These are phyloP conservation scores for Chamaea fasciata DNA, from an alignment of 2,113 vertebrate species.

Conservation along the genomic window DNA sequence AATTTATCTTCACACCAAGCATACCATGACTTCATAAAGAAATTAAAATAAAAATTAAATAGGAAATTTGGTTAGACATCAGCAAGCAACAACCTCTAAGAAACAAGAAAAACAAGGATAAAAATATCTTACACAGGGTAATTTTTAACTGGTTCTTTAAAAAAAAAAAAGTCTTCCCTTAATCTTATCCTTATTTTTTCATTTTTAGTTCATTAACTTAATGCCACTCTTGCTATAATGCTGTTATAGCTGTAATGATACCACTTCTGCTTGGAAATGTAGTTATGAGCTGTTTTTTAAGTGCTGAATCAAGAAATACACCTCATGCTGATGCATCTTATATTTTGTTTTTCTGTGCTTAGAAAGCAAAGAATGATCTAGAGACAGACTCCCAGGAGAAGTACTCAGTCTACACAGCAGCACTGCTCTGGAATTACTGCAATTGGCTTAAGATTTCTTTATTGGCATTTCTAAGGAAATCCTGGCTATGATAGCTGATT, in stretches of 20 bases:
- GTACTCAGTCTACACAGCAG: background rate
- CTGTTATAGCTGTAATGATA: background rate
- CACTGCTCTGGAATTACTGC: background rate
- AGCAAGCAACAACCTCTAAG: background rate
- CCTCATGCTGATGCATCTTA: background rate
- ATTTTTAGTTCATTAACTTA: background rate
- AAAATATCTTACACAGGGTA: background rate
- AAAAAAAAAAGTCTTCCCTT: background rate
- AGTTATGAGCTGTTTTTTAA: background rate
- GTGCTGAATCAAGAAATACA: background rate
- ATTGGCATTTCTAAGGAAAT: conserved; percentile 21
- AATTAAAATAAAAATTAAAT: background rate
- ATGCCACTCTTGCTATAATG: background rate
- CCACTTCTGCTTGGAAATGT: background rate
- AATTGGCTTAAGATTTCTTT: background rate
- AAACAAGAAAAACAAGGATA: background rate
- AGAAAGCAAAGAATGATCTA: background rate
- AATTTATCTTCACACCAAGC: background rate
- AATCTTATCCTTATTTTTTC: background rate
- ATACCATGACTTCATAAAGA: background rate
- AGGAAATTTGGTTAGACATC: background rate
- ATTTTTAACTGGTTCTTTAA: background rate
- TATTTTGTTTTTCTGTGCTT: background rate
- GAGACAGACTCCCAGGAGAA: background rate
- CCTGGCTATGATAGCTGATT: background rate